These are phyloP conservation scores for Drepana falcataria DNA, from an alignment of 2,888 invertebrate species.

Conservation along the genomic window DNA sequence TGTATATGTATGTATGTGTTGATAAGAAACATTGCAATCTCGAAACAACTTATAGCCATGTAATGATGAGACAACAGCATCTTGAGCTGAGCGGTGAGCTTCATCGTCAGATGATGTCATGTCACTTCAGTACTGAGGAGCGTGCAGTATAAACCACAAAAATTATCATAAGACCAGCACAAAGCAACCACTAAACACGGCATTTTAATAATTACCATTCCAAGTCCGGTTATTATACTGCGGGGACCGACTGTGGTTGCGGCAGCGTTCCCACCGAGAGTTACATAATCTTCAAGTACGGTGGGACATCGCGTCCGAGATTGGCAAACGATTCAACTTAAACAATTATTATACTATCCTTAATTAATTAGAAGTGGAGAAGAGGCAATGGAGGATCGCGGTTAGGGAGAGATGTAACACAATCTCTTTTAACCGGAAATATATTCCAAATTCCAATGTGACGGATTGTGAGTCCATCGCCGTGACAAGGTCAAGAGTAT, in stretches of 20 bases:
- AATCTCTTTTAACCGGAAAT: too few species aligned
- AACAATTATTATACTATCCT: neutral
- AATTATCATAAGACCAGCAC: constrained; percentile 30
- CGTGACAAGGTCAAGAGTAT: too few species aligned
- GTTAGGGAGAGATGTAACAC: too few species aligned
- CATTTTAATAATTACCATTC: constrained; percentile 43
- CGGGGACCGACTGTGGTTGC: constrained; percentile 22
- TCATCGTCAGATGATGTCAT: constrained; percentile 31
- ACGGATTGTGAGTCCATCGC: too few species aligned
- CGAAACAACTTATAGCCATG: too few species aligned
- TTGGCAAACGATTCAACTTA: constrained; percentile 18
- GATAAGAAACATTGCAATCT: too few species aligned
- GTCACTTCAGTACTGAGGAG: constrained; percentile 29
- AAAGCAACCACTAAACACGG: constrained; percentile 36
- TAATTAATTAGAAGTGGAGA: neutral
- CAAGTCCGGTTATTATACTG: constrained; percentile 28
- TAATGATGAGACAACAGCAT: too few species aligned
- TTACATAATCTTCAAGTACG: constrained; percentile 27
- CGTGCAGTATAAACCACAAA: constrained; percentile 28
- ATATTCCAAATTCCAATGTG: too few species aligned
- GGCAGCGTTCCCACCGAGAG: constrained; percentile 27
- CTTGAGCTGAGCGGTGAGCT: neutral
- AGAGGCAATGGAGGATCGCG: too few species aligned
- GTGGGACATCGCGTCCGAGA: constrained; percentile 12
- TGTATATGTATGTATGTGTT: too few species aligned